Percentiles rank a stretch among this genome's conserved stretches.
Conservation (phyloP, 2,797 vertebrate genomes). For the Micromesistius poutassou region DNA sequence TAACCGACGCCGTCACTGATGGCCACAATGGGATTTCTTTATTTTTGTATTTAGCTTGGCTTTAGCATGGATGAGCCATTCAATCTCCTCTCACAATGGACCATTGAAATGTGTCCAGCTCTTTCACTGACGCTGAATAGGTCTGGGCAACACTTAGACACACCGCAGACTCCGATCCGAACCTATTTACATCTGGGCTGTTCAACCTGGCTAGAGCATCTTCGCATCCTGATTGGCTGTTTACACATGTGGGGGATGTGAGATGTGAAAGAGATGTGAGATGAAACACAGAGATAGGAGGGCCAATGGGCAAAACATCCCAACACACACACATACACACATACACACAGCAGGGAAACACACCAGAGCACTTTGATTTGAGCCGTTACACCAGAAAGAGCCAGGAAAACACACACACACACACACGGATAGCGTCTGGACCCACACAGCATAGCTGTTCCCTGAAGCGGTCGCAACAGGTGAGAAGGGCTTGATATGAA, state of each 20-base stretch:
- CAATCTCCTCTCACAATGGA: constrained; percentile 53
- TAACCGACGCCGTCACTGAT: no score
- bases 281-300: constrained; percentile 25
- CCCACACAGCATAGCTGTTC: constrained; percentile 34
- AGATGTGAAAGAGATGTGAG: constrained; percentile 22
- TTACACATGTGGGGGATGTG: background rate
- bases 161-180: constrained; percentile 30
- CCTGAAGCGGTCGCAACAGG: constrained; percentile 42
- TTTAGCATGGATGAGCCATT: constrained; percentile 46
- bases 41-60: constrained; percentile 34
- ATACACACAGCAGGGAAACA: constrained; percentile 54
- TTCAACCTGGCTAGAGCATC: constrained; percentile 36
- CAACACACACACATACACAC: no score
- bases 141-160: constrained; percentile 45
- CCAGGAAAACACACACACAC: no score
- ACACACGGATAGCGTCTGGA: background rate
- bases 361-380: constrained; percentile 12
- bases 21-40: background rate
- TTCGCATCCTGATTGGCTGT: constrained; percentile 32
- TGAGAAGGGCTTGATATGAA: constrained; percentile 46
- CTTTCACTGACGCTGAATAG: constrained; percentile 53
- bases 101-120: constrained; percentile 52
- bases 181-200: constrained; percentile 45
- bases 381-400: no score
- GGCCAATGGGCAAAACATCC: constrained; percentile 28